Base-by-base conservation (phyloP, 2,113 vertebrate genomes). In the Bubo blakistoni region DNA sequence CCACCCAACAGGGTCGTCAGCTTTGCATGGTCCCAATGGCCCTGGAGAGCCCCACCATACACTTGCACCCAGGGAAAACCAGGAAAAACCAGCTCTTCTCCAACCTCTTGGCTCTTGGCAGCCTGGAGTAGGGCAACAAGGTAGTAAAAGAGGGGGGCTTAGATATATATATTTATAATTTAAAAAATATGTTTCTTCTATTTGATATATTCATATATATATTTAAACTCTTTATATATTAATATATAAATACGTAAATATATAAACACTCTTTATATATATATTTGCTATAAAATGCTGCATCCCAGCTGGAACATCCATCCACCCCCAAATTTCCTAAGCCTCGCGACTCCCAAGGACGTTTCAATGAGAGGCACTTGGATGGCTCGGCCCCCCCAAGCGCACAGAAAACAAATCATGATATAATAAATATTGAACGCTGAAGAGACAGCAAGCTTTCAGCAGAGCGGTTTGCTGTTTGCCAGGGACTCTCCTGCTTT, bases 301-400 rank as follows among this genome's bases (percentile, higher is more conserved):
- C 72, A 62, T 59, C 81, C 55, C 91, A 87, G 73, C 78, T 84
- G 85, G 62, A 95, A 83, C 19, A 71, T 25, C 57, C 80, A 40
- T 18, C 40, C 52, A 17, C 12, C 54, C 62, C 30, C 49, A n/a
- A 24, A 40, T 42, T 70, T 72, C 65, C 40, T 24, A 46, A 90
- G 63, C 78, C 55, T 84, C 2, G 0, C 0, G 3, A 57, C 27
- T 81, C 81, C 94, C 93, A 95, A 95, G 79, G 87, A 96, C 94
- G 86, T 88, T 94, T 72, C 4, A 16, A 81, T 10, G 22, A 44
- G 82, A 47, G 36, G 83, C 73, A 59, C 26, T 82, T 29, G 89
- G 79, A 72, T 29, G 71, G 74, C 52, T 92, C 86, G 49, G 46
- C 15, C 14, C 42, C 59, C 16, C 4, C 9, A 17, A 77, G 36